Conservation (phyloP, 53 echinoderm and acorn worm genomes). For the Stichopus horrens region DNA sequence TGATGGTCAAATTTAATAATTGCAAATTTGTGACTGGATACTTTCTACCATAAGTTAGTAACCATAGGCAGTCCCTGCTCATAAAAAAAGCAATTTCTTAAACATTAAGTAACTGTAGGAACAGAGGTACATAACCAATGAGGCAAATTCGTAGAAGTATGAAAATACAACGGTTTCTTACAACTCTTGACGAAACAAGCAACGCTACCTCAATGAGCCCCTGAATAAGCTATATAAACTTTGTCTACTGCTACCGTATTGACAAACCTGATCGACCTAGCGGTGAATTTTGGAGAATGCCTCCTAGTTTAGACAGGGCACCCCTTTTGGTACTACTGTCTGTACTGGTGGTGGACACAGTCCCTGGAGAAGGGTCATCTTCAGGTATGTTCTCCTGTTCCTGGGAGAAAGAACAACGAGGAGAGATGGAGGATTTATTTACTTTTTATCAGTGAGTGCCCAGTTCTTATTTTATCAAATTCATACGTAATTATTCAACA, state of each 20-base stretch:
- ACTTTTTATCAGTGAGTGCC: not conserved
- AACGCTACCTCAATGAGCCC: not conserved
- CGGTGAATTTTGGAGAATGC: slow-evolving; percentile 68
- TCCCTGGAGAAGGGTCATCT: not conserved
- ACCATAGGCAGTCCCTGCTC: too few species aligned
- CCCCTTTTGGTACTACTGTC: slow-evolving; percentile 47
- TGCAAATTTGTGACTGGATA: too few species aligned
- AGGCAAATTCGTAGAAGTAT: too few species aligned
- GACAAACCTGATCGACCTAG: slow-evolving; percentile 66
- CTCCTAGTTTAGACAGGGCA: slow-evolving; percentile 70
- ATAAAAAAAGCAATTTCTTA: too few species aligned
- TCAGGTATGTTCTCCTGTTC: slow-evolving; percentile 55
- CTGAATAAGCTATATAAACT: not conserved
- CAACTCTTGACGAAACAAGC: too few species aligned
- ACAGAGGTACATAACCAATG: too few species aligned
- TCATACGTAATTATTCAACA: too few species aligned
- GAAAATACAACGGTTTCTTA: too few species aligned
- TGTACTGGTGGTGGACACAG: slow-evolving; percentile 37
- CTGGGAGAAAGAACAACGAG: not conserved
- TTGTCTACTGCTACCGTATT: not conserved
- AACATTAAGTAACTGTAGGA: too few species aligned
- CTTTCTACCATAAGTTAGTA: too few species aligned
- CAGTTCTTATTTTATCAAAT: not conserved
- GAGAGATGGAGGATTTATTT: not conserved
- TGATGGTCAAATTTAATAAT: too few species aligned